Evolutionary conservation across 2,888 invertebrate genomes (phyloP).

Genomic region (Halocaridina rubra): DNA sequence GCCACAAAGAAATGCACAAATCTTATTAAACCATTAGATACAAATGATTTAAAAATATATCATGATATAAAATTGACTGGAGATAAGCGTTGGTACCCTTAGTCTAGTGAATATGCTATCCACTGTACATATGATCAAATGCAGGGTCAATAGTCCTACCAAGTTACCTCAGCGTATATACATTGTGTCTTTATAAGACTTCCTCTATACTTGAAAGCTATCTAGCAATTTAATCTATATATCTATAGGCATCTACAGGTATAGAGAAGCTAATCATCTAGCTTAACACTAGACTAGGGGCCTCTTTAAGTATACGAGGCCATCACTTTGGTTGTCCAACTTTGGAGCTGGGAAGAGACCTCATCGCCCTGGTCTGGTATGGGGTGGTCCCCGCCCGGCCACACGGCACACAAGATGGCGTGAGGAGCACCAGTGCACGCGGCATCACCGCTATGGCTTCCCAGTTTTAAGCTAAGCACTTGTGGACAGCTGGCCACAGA

Average conservation of each 20-base stretch:
- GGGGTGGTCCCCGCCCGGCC: slow-evolving; percentile 45
- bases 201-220: slow-evolving; percentile 62
- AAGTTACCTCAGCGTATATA: slow-evolving; percentile 61
- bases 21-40: slow-evolving; percentile 63
- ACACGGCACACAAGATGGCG: slow-evolving; percentile 50
- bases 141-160: slow-evolving; percentile 59
- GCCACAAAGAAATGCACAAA: slow-evolving; percentile 62
- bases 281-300: slow-evolving; percentile 61
- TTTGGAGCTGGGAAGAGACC: slow-evolving; percentile 52
- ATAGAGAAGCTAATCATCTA: slow-evolving; percentile 60
- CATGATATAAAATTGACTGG: slow-evolving; percentile 63
- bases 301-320: slow-evolving; percentile 53
- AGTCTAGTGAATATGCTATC: slow-evolving; percentile 60
- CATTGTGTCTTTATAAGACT: slow-evolving; percentile 59
- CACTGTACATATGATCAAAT: slow-evolving; percentile 62
- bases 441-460: slow-evolving; percentile 43
- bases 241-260: slow-evolving; percentile 63
- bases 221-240: slow-evolving; percentile 60
- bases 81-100: slow-evolving; percentile 63
- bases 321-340: slow-evolving; percentile 59
- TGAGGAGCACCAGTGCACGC: slow-evolving; percentile 54
- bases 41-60: slow-evolving; percentile 63
- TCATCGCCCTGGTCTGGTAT: slow-evolving; percentile 49
- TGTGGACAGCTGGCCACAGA: slow-evolving; percentile 44
- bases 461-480: slow-evolving; percentile 51